Base-by-base conservation (phyloP, 2,888 invertebrate species). In the Halictus ligatus region DNA sequence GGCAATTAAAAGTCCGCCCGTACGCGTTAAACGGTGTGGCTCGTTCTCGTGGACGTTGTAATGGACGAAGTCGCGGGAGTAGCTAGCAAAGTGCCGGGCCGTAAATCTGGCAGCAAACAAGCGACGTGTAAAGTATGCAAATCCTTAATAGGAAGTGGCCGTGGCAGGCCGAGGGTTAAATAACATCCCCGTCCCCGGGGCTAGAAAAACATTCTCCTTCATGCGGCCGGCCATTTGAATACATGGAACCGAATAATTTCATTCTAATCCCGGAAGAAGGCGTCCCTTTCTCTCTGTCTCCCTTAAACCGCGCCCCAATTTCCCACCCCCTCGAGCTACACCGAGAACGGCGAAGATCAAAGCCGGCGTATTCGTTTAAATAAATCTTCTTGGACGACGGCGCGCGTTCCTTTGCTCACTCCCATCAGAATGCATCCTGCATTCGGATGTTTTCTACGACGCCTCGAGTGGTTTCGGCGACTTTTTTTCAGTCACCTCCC, bases 121-220 rank as follows among this genome's bases (percentile, higher is more conserved):
- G 89, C 84, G 86, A 84, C 76, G 82, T 78, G 79, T 87, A 83
- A 89, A 89, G 80, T 89, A 86, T 88, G 88, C 85, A 87, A 90
- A 86, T 91, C 80, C 79, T 83, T 88, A 90, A 91, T 84, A 88
- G 88, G 82, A 88, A 89, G 84, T 85, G 79, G 73, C 64, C 74
- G 76, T 77, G 73, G 86, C 86, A 80, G 60, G 40, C 81, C 74
- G 46, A 80, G 83, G 77, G 85, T 89, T 90, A 90, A 90, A 86
- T 89, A 89, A 86, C 80, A 89, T 69, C 72, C 60, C 29, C 7
- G n/a, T 21, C 71, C 21, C 21, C 29, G 25, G 64, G 48, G 67
- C 67, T 87, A 79, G 82, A 87, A 89, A 89, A 89, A 90, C 83
- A 90, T 83, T 84, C 76, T 76, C 80, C 79, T 79, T 81, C 79